phyloP scores from a whole-genome alignment of 2,797 vertebrate species.

The Remorina albescens region DNA sequence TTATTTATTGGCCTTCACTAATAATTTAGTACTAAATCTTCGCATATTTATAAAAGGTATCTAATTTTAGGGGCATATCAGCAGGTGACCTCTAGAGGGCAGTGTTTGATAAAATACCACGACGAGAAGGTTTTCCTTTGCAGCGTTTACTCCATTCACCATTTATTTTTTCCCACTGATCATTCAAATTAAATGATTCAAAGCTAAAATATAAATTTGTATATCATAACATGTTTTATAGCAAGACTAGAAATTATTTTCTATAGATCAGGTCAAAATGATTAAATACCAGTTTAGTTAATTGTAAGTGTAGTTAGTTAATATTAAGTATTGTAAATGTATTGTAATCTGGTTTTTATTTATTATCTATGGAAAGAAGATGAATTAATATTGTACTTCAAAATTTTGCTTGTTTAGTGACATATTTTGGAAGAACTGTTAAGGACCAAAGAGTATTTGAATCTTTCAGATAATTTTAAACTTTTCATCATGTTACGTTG shows the following conservation, averaged over 20 bases:
- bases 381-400: conserved; percentile 6
- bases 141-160: conserved; percentile 35
- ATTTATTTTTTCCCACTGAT: conserved; percentile 2
- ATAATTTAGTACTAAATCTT: conserved; percentile 17
- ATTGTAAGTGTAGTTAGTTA: too few relatives aligned
- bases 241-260: conserved; percentile 74
- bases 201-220: conserved; percentile 17
- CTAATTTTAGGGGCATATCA: conserved; percentile 3
- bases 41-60: conserved; percentile 11
- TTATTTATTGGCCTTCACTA: conserved; percentile 27
- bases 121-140: conserved; percentile 41
- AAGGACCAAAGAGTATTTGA: not conserved
- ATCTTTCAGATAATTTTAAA: conserved; percentile 2
- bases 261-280: not conserved
- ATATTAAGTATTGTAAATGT: conserved; percentile 63
- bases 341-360: not conserved
- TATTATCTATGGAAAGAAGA: not conserved
- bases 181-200: conserved; percentile 8
- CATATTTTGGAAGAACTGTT: not conserved
- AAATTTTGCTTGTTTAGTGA: not conserved
- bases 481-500: conserved; percentile 18
- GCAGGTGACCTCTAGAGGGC: conserved; percentile 74
- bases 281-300: too few relatives aligned
- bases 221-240: conserved; percentile 72
- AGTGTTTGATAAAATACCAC: conserved; percentile 67